Conservation (phyloP, 2,113 vertebrate species). For the Coracopsis vasa region DNA sequence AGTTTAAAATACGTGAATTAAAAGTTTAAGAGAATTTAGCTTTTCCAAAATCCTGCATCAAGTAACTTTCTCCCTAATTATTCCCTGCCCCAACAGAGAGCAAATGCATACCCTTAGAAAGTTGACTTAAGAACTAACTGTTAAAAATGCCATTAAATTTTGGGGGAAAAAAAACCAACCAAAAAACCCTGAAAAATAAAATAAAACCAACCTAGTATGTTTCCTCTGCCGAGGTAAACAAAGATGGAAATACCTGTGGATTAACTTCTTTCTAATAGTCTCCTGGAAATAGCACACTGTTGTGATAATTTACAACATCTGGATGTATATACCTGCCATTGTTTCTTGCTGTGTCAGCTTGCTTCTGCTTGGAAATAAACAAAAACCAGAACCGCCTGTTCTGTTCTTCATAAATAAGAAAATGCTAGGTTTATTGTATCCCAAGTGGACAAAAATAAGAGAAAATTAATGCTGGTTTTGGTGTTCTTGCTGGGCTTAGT, state of each 20-base stretch:
- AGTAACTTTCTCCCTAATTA: not conserved
- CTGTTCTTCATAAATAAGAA: not conserved
- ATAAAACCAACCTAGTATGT: not conserved
- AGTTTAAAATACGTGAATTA: not conserved
- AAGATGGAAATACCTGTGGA: not conserved
- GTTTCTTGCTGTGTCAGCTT: not conserved
- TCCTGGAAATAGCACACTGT: not conserved
- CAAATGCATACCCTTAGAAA: not conserved
- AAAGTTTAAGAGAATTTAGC: not conserved
- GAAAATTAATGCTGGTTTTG: not conserved
- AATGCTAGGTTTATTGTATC: not conserved
- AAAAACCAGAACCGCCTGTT: not conserved
- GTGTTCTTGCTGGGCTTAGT: not conserved
- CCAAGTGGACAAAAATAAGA: not conserved
- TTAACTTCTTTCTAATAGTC: not conserved
- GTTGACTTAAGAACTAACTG: not conserved
- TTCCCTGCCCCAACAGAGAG: not conserved
- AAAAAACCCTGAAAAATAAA: not conserved
- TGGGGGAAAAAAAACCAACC: rapidly evolving
- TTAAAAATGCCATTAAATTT: not conserved
- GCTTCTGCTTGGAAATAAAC: not conserved
- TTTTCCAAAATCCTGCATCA: not conserved
- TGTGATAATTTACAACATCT: not conserved
- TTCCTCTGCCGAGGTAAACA: not conserved
- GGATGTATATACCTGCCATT: not conserved